A percentile compares a stretch with the other conserved stretches of the same genome.
Conservation (phyloP, 2,888 invertebrate species). For the Orthonychiurus folsomi region DNA sequence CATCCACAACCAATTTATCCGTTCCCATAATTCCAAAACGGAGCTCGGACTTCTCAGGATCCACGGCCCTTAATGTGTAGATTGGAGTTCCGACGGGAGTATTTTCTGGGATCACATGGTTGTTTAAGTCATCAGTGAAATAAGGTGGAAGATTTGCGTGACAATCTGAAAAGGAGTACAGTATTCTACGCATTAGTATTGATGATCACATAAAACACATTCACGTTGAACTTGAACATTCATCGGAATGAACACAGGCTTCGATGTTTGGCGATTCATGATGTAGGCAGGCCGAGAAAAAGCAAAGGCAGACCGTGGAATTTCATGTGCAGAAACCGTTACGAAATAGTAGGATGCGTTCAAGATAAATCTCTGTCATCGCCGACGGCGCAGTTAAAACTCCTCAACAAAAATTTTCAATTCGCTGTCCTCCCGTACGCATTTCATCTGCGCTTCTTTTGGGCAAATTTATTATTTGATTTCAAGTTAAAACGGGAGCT, state of each 20-base stretch:
- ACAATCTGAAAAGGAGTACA: slow-evolving; percentile 39
- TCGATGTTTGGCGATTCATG: neutral
- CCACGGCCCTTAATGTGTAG: slow-evolving; percentile 66
- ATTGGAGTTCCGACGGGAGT: slow-evolving; percentile 68
- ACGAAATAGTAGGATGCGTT: neutral
- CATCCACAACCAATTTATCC: slow-evolving; percentile 68
- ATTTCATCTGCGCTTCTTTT: too few relatives aligned
- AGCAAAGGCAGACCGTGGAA: neutral
- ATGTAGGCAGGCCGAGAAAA: too few relatives aligned
- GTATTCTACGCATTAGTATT: too few relatives aligned
- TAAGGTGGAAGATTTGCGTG: slow-evolving; percentile 59
- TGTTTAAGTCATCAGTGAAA: slow-evolving; percentile 67
- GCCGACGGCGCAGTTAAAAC: too few relatives aligned
- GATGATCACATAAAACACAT: too few relatives aligned
- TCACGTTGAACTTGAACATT: neutral
- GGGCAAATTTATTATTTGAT: too few relatives aligned
- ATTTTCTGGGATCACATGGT: slow-evolving; percentile 65
- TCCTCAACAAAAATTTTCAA: too few relatives aligned
- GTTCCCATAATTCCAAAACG: slow-evolving; percentile 58
- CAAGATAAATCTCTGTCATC: too few relatives aligned
- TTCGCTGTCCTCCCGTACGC: too few relatives aligned
- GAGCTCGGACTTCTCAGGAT: slow-evolving; percentile 70
- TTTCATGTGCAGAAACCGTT: neutral
- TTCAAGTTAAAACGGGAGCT: too few relatives aligned
- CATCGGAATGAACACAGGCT: neutral